These are phyloP conservation scores for Rhinoraja longicauda DNA, from an alignment of 2,797 vertebrate genomes.

Conservation along the genomic window DNA sequence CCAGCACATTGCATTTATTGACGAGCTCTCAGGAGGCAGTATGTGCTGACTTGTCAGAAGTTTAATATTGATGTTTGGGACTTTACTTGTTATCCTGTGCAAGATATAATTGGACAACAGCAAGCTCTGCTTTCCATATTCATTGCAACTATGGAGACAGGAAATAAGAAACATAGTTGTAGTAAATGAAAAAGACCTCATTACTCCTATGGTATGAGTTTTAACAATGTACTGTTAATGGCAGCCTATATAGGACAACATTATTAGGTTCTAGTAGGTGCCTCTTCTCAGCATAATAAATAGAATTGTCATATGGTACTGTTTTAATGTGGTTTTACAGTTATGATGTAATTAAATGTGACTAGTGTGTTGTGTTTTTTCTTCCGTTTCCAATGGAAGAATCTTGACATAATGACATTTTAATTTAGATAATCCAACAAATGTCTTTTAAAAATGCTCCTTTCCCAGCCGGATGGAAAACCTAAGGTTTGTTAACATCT, in stretches of 20 bases:
- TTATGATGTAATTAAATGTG: not conserved
- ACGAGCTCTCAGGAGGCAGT: slow-evolving; percentile 14
- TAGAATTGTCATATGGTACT: not conserved
- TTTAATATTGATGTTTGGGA: slow-evolving; percentile 23
- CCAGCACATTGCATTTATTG: slow-evolving; percentile 13
- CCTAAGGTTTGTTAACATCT: not conserved
- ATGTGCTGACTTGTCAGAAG: slow-evolving; percentile 30
- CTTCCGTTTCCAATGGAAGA: not conserved
- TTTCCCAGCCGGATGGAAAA: not conserved
- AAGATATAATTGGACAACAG: slow-evolving; percentile 15
- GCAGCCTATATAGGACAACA: not conserved
- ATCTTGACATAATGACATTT: not conserved
- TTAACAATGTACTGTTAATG: not conserved
- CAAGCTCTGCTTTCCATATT: slow-evolving; percentile 26
- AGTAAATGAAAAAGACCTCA: not conserved
- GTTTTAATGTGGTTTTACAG: not conserved
- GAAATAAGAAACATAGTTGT: not conserved
- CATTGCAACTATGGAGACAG: slow-evolving; percentile 6
- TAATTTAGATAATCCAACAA: not conserved
- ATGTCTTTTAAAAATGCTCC: not conserved
- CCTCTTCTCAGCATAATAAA: not conserved
- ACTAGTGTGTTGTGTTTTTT: not conserved
- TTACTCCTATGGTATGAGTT: not conserved
- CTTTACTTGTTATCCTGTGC: slow-evolving; percentile 24
- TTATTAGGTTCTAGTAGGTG: not conserved